Evolutionary conservation across 2,888 invertebrate genomes (phyloP).

Genomic region (Caradrina clavipalpis): DNA sequence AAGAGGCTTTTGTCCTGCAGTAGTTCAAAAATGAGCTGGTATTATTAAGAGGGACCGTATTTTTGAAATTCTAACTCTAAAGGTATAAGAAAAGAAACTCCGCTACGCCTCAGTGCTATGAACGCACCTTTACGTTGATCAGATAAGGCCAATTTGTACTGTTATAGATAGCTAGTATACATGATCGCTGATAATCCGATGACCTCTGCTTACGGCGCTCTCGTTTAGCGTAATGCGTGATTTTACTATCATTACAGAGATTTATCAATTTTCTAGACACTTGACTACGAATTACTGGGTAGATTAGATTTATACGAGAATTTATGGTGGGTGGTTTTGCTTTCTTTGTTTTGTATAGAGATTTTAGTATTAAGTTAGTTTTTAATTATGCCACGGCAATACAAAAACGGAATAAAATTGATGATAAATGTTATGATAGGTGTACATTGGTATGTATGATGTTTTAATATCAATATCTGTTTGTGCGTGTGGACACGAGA

Average conservation of each 20-base stretch:
- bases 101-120: conserved; percentile 3
- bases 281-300: conserved; percentile 21
- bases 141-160: conserved; percentile 66
- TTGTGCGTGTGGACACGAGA: no score
- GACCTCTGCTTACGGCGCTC: conserved; percentile 55
- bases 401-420: no score
- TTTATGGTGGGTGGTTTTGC: neutral
- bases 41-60: no score
- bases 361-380: no score
- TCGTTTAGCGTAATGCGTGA: conserved; percentile 48
- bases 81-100: neutral
- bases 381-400: no score
- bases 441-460: no score
- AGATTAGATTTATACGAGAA: conserved; percentile 14
- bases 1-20: no score
- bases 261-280: conserved; percentile 56
- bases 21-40: no score
- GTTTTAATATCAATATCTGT: no score
- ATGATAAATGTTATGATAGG: no score
- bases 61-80: no score
- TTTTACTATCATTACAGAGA: conserved; percentile 42
- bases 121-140: conserved; percentile 49
- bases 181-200: conserved; percentile 52
- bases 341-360: neutral
- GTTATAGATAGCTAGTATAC: conserved; percentile 45